Percentiles rank a stretch among this genome's conserved stretches.
Evolutionary conservation across 1,140 invertebrate species (phyloP).

Genomic region (Nylanderia fulva): DNA sequence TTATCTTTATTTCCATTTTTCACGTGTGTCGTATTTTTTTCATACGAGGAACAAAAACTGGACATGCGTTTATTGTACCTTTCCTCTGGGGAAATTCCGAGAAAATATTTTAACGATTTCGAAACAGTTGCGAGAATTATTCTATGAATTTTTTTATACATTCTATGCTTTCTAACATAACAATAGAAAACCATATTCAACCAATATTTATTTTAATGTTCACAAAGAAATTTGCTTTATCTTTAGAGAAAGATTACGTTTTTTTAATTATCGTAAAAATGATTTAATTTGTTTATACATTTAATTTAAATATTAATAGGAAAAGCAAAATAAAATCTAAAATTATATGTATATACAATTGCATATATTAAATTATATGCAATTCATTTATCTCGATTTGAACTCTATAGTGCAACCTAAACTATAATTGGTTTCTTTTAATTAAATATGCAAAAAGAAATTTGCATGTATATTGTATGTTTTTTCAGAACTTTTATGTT

Average conservation of each 20-base stretch:
- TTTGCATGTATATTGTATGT: not conserved
- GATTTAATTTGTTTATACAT: not conserved
- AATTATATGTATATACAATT: too few species aligned
- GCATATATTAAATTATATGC: too few species aligned
- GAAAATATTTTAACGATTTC: conserved; percentile 13
- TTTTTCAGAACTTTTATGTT: not conserved
- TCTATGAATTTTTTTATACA: not conserved
- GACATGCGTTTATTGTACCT: not conserved
- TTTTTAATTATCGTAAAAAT: not conserved
- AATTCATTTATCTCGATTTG: too few species aligned
- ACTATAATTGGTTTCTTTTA: too few species aligned
- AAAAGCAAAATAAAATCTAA: too few species aligned
- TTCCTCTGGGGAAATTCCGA: conserved; percentile 2
- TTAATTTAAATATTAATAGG: not conserved
- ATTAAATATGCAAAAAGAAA: not conserved
- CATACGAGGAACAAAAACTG: not conserved
- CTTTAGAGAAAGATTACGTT: too few species aligned
- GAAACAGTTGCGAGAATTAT: not conserved
- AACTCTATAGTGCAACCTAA: too few species aligned
- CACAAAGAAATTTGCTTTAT: too few species aligned
- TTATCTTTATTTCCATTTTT: conserved; percentile 47
- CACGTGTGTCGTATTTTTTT: conserved; percentile 5
- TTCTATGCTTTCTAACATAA: not conserved
- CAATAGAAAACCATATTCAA: too few species aligned
- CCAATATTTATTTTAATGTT: too few species aligned